Percentiles rank a stretch among this genome's conserved stretches.
Evolutionary conservation across 2,797 vertebrate genomes (phyloP).

Genomic region (Phalanger gymnotis): DNA sequence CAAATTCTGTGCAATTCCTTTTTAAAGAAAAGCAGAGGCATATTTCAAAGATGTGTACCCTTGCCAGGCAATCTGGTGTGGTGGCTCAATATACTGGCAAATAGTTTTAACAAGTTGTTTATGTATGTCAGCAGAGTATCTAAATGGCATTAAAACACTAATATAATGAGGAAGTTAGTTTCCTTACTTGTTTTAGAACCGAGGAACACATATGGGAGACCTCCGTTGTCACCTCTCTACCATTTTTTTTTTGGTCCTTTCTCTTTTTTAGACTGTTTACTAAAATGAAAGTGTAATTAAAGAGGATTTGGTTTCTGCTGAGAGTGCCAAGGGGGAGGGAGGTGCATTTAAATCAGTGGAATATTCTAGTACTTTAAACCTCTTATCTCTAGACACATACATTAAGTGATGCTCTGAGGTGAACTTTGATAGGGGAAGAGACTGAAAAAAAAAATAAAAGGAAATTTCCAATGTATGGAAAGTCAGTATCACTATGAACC

Average conservation of each 20-base stretch:
- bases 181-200: conserved; percentile 65
- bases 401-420: conserved; percentile 30
- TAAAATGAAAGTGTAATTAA: conserved; percentile 44
- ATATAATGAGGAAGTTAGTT: conserved; percentile 72
- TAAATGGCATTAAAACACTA: conserved; percentile 82
- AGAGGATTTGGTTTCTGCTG: conserved; percentile 36
- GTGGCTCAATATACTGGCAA: conserved; percentile 83
- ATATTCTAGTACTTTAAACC: conserved; percentile 33
- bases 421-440: conserved; percentile 28
- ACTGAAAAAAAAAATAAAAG: neutral
- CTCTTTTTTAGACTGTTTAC: conserved; percentile 30
- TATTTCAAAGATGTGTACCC: conserved; percentile 79
- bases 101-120: conserved; percentile 83
- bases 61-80: conserved; percentile 84
- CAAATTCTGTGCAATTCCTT: conserved; percentile 80
- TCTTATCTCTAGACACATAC: conserved; percentile 6
- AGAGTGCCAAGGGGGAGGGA: conserved; percentile 29
- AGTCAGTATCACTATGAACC: neutral
- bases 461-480: conserved; percentile 37
- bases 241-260: conserved; percentile 36
- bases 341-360: conserved; percentile 34
- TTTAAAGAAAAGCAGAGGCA: conserved; percentile 83
- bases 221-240: neutral
- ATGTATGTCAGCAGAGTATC: conserved; percentile 80
- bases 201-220: neutral